Conservation (phyloP, 2,888 invertebrate genomes). For the Homarus gammarus region DNA sequence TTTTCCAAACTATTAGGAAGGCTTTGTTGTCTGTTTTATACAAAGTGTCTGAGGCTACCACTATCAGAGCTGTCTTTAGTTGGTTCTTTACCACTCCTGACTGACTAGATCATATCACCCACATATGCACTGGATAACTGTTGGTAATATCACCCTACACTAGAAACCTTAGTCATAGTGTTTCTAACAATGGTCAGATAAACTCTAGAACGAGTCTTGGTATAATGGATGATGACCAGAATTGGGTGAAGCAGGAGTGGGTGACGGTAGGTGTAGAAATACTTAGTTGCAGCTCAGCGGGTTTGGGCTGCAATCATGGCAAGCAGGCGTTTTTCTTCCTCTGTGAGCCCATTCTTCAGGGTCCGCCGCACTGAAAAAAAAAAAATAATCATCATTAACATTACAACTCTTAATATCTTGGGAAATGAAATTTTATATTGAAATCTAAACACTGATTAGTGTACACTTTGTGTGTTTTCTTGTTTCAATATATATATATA, state of each 20-base stretch:
- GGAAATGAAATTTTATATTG: neutral
- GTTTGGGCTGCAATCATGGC: conserved; percentile 81
- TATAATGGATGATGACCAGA: conserved; percentile 14
- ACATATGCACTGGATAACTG: conserved; percentile 29
- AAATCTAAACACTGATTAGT: neutral
- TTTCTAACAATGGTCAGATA: neutral
- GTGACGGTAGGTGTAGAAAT: conserved; percentile 4
- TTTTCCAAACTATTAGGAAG: neutral
- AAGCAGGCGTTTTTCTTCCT: conserved; percentile 89
- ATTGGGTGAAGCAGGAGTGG: conserved; percentile 7
- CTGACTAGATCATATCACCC: conserved; percentile 42
- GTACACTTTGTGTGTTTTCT: neutral
- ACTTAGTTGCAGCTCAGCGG: conserved; percentile 39
- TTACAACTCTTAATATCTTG: neutral
- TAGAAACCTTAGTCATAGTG: neutral
- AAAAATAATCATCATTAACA: neutral
- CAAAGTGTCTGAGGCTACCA: neutral
- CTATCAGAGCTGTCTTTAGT: conserved; percentile 2
- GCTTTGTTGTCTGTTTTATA: too few relatives aligned
- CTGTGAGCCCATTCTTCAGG: conserved; percentile 88
- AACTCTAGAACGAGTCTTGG: conserved; percentile 32
- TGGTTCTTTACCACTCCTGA: conserved; percentile 21
- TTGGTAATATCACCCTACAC: conserved; percentile 24
- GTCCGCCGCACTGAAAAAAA: conserved; percentile 87
- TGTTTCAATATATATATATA: too few relatives aligned